Evolutionary conservation across 1,140 invertebrate genomes (phyloP).

Genomic region (Philopotamus ludificatus): DNA sequence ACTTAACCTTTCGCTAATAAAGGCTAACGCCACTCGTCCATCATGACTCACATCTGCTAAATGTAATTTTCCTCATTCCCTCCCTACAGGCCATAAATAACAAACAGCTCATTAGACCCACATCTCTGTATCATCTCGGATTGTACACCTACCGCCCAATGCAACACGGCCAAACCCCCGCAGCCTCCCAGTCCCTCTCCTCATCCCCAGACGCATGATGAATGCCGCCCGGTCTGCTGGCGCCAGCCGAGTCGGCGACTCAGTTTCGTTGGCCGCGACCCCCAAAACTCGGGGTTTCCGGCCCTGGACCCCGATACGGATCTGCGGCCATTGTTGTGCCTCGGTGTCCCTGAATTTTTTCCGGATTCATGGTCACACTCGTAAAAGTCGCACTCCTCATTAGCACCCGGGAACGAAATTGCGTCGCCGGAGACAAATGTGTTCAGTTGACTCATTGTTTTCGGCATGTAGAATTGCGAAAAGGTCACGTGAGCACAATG

Average conservation of each 20-base stretch:
- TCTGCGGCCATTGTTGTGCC: background rate
- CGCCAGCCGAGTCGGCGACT: conserved; percentile 3
- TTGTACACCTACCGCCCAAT: background rate
- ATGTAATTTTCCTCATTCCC: too few relatives aligned
- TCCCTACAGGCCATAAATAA: too few relatives aligned
- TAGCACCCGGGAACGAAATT: too few relatives aligned
- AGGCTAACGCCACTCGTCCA: too few relatives aligned
- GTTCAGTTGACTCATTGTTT: too few relatives aligned
- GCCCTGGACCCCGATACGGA: background rate
- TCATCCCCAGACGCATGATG: background rate
- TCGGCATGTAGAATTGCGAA: too few relatives aligned
- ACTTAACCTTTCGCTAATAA: too few relatives aligned
- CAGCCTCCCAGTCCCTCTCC: background rate
- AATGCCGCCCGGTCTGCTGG: background rate
- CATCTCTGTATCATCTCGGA: background rate
- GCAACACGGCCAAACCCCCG: too few relatives aligned
- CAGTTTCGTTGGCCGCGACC: background rate
- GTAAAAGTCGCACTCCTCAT: background rate
- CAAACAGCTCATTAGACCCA: too few relatives aligned
- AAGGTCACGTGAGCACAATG: too few relatives aligned
- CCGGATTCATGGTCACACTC: background rate
- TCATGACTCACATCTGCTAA: too few relatives aligned
- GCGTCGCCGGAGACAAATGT: too few relatives aligned
- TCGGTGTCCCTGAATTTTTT: background rate
- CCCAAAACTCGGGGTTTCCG: background rate